Evolutionary conservation across 2,888 invertebrate species (phyloP), one percentile per base, ranked within the genome.

Genomic region (Phasia obesa): DNA sequence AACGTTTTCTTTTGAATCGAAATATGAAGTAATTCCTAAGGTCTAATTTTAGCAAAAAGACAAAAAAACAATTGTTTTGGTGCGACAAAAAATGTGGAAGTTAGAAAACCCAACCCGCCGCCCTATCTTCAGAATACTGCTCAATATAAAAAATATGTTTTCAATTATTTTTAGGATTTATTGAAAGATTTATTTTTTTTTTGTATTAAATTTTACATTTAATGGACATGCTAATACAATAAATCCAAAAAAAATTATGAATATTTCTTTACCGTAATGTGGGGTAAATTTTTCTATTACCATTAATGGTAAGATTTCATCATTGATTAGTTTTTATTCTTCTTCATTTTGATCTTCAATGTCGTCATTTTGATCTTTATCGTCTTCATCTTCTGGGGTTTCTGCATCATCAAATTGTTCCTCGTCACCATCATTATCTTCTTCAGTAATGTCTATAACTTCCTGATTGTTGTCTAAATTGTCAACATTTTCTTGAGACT

Each of bases 371-470:
- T 59, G 38, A 4, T 25, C n/a, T 25, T 53, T 1, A 53, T 53
- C 42, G 23, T 23, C n/a, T 23, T 64, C 64, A 31, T 27, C 19
- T 27, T 27, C 59, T 23, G 19, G 55, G 4, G 31, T 51, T 51
- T 23, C 55, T 2, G 17, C 57, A 23, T 44, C 47, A 35, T 53
- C 62, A 21, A 6, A 42, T 44, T 23, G 60, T 53, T 53, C 53
- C 6, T 42, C 59, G 42, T 35, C 57, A 23, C 31, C 47, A 35
- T 44, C 62, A n/a, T 17, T 21, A 19, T 23, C 53, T 53, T 53
- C 53, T n/a, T 44, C 60, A 60, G 42, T 25, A 7, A 13, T 23
- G 4, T 42, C 15, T 42, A 15, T n/a, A n/a, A 15, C 5, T 15
- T 42, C 38, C 1, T 42, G 38, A 38, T 53, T 23, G 53, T 42